phyloP scores from a whole-genome alignment of 2,888 invertebrate genomes.

The Watsonalla binaria region DNA sequence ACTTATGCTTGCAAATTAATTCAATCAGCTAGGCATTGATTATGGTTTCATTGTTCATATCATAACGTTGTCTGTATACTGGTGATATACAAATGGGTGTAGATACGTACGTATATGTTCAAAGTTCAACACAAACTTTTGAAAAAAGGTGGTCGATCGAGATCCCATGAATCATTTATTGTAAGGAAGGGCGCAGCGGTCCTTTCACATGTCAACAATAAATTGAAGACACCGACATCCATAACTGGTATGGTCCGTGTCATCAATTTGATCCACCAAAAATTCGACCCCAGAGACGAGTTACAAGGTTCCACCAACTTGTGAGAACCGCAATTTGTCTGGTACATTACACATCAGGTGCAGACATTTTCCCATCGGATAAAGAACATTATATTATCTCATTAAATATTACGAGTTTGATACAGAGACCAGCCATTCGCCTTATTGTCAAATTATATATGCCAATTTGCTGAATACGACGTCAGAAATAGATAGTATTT shows the following conservation, averaged over 20 bases:
- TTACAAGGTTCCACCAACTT: constrained; percentile 24
- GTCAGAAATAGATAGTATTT: constrained; percentile 17
- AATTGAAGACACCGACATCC: constrained; percentile 30
- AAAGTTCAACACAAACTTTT: background rate
- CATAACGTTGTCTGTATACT: constrained; percentile 4
- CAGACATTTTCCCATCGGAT: background rate
- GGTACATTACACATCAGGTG: constrained; percentile 8
- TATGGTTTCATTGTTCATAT: constrained; percentile 13
- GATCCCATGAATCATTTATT: constrained; percentile 19
- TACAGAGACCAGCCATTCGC: background rate
- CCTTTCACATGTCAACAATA: constrained; percentile 27
- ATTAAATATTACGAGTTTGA: background rate
- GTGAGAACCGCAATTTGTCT: constrained; percentile 21
- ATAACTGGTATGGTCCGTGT: constrained; percentile 22
- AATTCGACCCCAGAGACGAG: constrained; percentile 29
- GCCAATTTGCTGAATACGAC: background rate
- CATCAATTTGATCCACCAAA: constrained; percentile 29
- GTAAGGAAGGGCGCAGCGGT: constrained; percentile 16
- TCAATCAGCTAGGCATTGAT: constrained; percentile 18
- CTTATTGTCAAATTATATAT: background rate
- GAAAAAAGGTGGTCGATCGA: background rate
- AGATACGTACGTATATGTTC: too few species aligned
- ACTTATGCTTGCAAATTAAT: constrained; percentile 32
- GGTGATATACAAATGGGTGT: constrained; percentile 1
- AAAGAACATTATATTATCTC: background rate